These are phyloP conservation scores for Nesoenas mayeri DNA, from an alignment of 2,113 vertebrate genomes.

Conservation along the genomic window DNA sequence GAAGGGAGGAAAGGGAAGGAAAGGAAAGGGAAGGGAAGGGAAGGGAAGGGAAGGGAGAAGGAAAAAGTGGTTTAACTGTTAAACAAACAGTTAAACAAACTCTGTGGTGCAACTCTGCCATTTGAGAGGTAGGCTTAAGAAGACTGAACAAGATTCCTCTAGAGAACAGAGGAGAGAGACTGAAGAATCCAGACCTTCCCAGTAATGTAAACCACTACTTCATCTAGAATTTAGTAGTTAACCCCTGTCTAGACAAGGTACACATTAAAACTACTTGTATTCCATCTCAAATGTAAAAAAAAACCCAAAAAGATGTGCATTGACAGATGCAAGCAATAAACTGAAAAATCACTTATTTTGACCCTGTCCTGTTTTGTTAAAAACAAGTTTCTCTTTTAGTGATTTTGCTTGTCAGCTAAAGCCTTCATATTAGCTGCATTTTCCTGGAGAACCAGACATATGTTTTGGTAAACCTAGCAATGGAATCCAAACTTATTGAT, in stretches of 20 bases:
- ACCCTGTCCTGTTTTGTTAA: background rate
- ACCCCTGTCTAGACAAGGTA: background rate
- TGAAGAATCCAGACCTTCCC: background rate
- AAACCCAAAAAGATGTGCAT: background rate
- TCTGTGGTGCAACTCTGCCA: background rate
- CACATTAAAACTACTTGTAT: background rate
- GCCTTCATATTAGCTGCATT: too few species aligned
- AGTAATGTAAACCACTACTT: background rate
- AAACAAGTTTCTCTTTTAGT: too few species aligned
- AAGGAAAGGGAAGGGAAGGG: too few species aligned
- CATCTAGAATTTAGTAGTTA: background rate
- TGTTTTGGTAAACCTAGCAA: too few species aligned
- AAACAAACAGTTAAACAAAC: too few species aligned
- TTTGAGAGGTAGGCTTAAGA: background rate
- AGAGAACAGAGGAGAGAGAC: background rate
- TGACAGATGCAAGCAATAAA: conserved; percentile 24
- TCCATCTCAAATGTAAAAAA: background rate
- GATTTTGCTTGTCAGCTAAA: too few species aligned
- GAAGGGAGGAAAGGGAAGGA: too few species aligned
- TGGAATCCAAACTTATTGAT: too few species aligned
- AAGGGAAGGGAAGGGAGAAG: background rate
- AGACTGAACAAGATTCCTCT: background rate
- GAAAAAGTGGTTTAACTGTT: background rate
- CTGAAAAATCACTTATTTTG: background rate
- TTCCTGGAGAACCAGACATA: too few species aligned